Percentiles rank a stretch among this genome's conserved stretches.
Conservation (phyloP, 2,797 vertebrate genomes). For the Rhyacichthys aspro region DNA sequence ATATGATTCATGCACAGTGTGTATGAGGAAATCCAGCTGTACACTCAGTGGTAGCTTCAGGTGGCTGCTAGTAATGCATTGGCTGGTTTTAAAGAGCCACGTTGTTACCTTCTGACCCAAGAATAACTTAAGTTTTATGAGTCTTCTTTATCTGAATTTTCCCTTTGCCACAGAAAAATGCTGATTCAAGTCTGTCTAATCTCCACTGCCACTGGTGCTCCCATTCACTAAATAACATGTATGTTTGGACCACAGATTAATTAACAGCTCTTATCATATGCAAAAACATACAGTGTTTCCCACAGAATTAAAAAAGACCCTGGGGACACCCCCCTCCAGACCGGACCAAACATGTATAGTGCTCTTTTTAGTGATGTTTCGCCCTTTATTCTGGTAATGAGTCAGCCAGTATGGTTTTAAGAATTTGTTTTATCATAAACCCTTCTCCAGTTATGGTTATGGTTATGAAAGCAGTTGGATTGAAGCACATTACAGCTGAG, state of each 20-base stretch:
- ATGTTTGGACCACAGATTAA: no score
- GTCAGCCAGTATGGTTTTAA: neutral
- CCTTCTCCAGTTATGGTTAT: neutral
- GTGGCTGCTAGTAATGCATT: slow-evolving; percentile 7
- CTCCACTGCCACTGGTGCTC: no score
- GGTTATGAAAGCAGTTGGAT: slow-evolving; percentile 3
- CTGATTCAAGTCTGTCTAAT: no score
- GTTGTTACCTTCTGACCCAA: neutral
- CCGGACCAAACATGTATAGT: no score
- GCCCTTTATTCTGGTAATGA: neutral
- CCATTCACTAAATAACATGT: no score
- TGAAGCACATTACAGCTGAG: neutral
- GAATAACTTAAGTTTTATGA: neutral
- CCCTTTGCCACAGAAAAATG: no score
- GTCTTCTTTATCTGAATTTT: no score
- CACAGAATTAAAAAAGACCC: no score
- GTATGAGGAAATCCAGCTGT: neutral
- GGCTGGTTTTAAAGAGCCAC: neutral
- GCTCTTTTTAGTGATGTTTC: no score
- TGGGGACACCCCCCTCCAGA: no score
- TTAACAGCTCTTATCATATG: no score
- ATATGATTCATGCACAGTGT: neutral
- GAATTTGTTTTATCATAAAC: neutral
- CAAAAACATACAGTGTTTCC: no score
- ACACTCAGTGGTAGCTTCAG: slow-evolving; percentile 40